Evolutionary conservation across 2,113 vertebrate species (phyloP), one percentile per base, ranked within the genome.

Genomic region (Epinephelus lanceolatus): DNA sequence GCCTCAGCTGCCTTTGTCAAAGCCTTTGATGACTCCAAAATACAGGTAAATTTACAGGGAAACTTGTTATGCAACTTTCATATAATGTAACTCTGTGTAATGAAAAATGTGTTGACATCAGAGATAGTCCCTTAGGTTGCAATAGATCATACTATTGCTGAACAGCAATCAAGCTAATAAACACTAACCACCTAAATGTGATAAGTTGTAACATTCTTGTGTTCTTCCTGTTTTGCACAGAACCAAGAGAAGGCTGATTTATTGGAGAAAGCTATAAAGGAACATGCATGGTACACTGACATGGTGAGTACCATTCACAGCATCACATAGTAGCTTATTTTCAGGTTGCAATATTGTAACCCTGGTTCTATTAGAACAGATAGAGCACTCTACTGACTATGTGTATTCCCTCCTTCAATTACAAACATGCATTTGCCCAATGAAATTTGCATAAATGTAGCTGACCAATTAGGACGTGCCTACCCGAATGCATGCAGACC

Each of bases 1-100:
- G 91, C 95, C 60, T 97, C 97, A 0, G 93, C 95, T 1, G 77
- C 86, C 65, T 99, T 99, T 6, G 96, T 96, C 65, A 93, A 94
- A 1, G 92, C 95, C 69, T 96, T 98, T 93, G 96, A 97, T 51
- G 93, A 94, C 78, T 47, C 94, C 13, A 76, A 23, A 14, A 94
- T 89, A 84, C 85, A 91, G 94, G 97, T 99, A 1, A 7, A 42
- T 21, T 3, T 17, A 51, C 4, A 17, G 49, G 49, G 5, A 51
- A 18, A 18, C 3, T 49, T 13, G 12, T 14, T 4, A 18, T 42
- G 19, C 3, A 4, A 21, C 9, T 45, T 12, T 45, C 12, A 45
- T 9, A 45, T 12, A 45, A 45, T 45, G 42, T 37, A 37, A 7
- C 6, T 37, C 42, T 12, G 42, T 42, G 42, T 45, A 12, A 45